Evolutionary conservation across 2,888 invertebrate species (phyloP).

Genomic region (Drosophila recens): DNA sequence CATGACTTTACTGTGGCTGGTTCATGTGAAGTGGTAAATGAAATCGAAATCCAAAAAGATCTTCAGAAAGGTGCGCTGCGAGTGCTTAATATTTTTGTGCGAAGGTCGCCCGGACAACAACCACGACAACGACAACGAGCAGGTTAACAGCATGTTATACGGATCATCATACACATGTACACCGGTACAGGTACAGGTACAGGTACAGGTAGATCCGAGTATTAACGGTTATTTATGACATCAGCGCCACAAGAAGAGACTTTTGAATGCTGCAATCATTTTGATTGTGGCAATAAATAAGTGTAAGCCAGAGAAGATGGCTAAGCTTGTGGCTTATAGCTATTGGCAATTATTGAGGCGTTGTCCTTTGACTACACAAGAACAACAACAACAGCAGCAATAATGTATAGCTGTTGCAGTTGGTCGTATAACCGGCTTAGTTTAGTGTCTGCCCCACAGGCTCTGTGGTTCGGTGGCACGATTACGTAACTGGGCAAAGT

Average conservation of each 20-base stretch:
- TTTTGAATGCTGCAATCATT: constrained; percentile 44
- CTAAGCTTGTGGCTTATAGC: constrained; percentile 35
- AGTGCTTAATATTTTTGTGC: not conserved
- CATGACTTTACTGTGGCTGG: not conserved
- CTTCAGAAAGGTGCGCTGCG: constrained; percentile 34
- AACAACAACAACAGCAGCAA: constrained; percentile 1
- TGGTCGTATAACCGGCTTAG: constrained; percentile 60
- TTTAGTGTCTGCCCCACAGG: constrained; percentile 11
- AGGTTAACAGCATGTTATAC: constrained; percentile 58
- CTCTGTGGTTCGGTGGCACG: constrained; percentile 2
- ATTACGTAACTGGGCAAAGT: constrained; percentile 58
- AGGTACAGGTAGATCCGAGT: constrained; percentile 29
- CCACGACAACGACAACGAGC: constrained; percentile 13
- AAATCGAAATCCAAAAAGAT: constrained; percentile 30
- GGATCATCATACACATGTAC: constrained; percentile 20
- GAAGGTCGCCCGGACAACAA: constrained; percentile 58
- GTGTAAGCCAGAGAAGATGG: constrained; percentile 43
- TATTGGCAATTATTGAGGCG: constrained; percentile 28
- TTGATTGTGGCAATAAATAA: constrained; percentile 38
- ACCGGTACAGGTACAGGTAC: constrained; percentile 2
- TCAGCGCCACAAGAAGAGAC: constrained; percentile 18
- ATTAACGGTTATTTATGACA: constrained; percentile 64
- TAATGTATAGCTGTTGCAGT: constrained; percentile 27
- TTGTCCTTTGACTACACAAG: constrained; percentile 58
- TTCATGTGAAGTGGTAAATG: constrained; percentile 10